Base-by-base conservation (phyloP, 2,113 vertebrate genomes). In the Hemicordylus capensis region DNA sequence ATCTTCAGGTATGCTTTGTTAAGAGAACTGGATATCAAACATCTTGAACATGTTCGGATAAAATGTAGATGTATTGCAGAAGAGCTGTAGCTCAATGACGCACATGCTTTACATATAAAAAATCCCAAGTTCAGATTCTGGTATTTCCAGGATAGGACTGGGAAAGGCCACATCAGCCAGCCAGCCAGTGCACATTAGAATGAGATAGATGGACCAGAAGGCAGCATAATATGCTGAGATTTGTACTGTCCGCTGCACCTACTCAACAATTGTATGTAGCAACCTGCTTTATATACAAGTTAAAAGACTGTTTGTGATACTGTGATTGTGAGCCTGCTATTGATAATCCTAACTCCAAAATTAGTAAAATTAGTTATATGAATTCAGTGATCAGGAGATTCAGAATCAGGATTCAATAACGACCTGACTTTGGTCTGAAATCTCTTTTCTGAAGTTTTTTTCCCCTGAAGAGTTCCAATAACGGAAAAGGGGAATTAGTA, bases 1-100 rank as follows among this genome's bases (percentile, higher is more conserved):
- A 63, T 75, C 66, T 88, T 87, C 75, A 83, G 85, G 89, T 88
- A 34, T 93, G 83, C 80, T 88, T 74, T 80, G 78, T 67, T 91
- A 76, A 89, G 91, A 84, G 83, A 81, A 80, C 46, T 26, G 79
- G 31, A 51, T 31, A 48, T 83, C 42, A 75, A 74, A 83, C 20
- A 48, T 74, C n/a, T 85, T 6, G 0, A 31, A 85, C 48, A 48
- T 85, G 46, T 51, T 3, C 80, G 78, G 86, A 86, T 86, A 79
- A 88, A 84, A 37, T 73, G 63, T 5, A 4, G 28, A 59, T 5
- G 1, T 9, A 64, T 51, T 75, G 42, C 20, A 48, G 54, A 58
- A 90, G 0, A 64, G n/a, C n/a, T n/a, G n/a, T n/a, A n/a, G n/a
- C n/a, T n/a, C n/a, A n/a, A n/a, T n/a, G n/a, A n/a, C n/a, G n/a